A percentile compares a stretch with the other conserved stretches of the same genome.
phyloP scores from a whole-genome alignment of 2,888 invertebrate genomes.

The Pyrgus malvae region DNA sequence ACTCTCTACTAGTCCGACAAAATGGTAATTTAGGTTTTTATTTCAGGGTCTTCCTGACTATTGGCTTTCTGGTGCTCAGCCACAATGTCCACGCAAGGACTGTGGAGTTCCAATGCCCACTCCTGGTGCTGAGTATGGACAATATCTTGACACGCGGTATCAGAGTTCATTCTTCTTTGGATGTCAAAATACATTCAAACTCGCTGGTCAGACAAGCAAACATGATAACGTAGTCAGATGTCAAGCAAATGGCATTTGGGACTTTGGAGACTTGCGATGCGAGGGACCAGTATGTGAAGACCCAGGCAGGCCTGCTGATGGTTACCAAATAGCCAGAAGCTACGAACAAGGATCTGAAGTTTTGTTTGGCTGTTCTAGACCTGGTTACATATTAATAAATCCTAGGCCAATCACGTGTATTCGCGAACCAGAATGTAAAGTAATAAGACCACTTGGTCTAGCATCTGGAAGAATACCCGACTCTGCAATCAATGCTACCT shows the following conservation, averaged over 20 bases:
- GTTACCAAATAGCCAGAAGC: constrained; percentile 91
- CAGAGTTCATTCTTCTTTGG: constrained; percentile 98
- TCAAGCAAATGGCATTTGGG: constrained; percentile 96
- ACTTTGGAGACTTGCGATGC: constrained; percentile 97
- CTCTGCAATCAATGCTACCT: constrained; percentile 96
- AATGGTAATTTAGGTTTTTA: neutral
- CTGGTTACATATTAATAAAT: constrained; percentile 96
- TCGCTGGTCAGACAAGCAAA: constrained; percentile 95
- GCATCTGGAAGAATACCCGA: constrained; percentile 96
- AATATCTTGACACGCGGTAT: constrained; percentile 92
- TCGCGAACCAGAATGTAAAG: constrained; percentile 95
- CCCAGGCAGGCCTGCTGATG: constrained; percentile 96
- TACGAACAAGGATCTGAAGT: constrained; percentile 96
- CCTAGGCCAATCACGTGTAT: constrained; percentile 95
- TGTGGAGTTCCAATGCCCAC: constrained; percentile 96
- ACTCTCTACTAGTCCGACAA: neutral
- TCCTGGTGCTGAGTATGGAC: constrained; percentile 96
- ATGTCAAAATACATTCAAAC: constrained; percentile 96
- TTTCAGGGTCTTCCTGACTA: constrained; percentile 91
- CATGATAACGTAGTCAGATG: constrained; percentile 96
- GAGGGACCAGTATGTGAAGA: constrained; percentile 98
- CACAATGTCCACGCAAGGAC: constrained; percentile 93
- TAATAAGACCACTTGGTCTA: constrained; percentile 94
- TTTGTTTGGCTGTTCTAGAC: constrained; percentile 93
- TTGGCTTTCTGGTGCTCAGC: constrained; percentile 93